These are phyloP conservation scores for Drosophila kambysellisi DNA, from an alignment of 2,888 invertebrate species.

Conservation along the genomic window DNA sequence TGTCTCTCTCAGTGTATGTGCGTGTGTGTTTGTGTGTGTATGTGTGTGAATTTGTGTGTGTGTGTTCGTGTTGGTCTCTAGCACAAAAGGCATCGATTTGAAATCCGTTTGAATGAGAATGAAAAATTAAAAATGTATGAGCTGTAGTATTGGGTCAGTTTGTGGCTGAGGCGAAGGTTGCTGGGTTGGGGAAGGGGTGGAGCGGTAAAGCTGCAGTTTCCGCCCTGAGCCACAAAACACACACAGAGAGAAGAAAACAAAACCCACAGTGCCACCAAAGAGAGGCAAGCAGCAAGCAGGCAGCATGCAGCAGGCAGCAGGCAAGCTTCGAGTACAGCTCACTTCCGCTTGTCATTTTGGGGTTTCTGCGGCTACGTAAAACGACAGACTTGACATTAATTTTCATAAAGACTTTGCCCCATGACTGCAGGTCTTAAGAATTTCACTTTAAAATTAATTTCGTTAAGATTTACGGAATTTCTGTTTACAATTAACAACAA, in stretches of 20 bases:
- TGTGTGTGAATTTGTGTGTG: background rate
- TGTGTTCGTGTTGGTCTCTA: slow-evolving; percentile 8
- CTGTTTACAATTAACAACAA: slow-evolving; percentile 64
- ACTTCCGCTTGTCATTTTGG: slow-evolving; percentile 72
- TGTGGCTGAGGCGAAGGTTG: slow-evolving; percentile 34
- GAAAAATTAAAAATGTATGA: slow-evolving; percentile 74
- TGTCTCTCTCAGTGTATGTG: slow-evolving; percentile 37
- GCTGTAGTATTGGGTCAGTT: slow-evolving; percentile 56
- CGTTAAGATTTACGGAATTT: slow-evolving; percentile 46
- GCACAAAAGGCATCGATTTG: slow-evolving; percentile 65
- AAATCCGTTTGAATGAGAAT: slow-evolving; percentile 72
- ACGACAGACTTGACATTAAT: slow-evolving; percentile 60
- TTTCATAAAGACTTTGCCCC: slow-evolving; percentile 63
- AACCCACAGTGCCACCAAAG: slow-evolving; percentile 5
- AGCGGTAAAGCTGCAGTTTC: slow-evolving; percentile 73
- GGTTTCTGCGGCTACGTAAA: slow-evolving; percentile 65
- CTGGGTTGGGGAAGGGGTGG: too few relatives aligned
- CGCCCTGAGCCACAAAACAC: slow-evolving; percentile 40
- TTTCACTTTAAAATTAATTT: slow-evolving; percentile 61
- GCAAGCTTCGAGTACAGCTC: slow-evolving; percentile 43
- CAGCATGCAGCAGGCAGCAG: slow-evolving; percentile 28
- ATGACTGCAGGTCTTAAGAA: slow-evolving; percentile 57
- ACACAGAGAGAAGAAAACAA: slow-evolving; percentile 1
- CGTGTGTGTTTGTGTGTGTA: slow-evolving; percentile 73
- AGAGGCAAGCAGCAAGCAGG: slow-evolving; percentile 2